Evolutionary conservation across 2,113 vertebrate genomes (phyloP).

Genomic region (Sinocyclocheilus rhinocerous): DNA sequence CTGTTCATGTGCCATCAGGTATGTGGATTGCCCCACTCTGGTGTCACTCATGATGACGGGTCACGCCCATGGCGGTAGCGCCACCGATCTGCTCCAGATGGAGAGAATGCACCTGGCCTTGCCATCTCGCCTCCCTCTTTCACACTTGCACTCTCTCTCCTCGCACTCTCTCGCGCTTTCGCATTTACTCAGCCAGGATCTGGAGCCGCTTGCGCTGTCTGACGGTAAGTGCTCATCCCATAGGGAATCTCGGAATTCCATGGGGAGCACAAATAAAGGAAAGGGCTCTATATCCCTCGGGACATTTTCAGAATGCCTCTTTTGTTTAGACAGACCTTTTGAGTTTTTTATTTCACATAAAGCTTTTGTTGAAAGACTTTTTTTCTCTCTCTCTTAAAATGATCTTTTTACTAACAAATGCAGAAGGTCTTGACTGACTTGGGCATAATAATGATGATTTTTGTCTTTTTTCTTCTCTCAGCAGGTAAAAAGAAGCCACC

Average conservation of each 20-base stretch:
- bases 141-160: neutral
- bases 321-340: neutral
- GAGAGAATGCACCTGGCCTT: slow-evolving; percentile 56
- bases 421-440: too few relatives aligned
- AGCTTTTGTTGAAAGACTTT: neutral
- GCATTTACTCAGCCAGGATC: slow-evolving; percentile 59
- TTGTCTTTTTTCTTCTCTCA: slow-evolving; percentile 53
- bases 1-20: neutral
- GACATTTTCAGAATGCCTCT: slow-evolving; percentile 2
- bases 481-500: slow-evolving; percentile 88
- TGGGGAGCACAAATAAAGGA: slow-evolving; percentile 14
- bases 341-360: neutral
- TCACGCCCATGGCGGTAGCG: slow-evolving; percentile 25
- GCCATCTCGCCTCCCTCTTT: slow-evolving; percentile 34
- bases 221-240: slow-evolving; percentile 51
- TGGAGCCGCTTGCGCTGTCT: slow-evolving; percentile 61
- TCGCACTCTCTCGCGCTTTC: neutral
- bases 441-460: neutral
- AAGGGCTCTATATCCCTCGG: neutral
- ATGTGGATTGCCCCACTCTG: neutral
- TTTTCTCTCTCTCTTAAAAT: neutral
- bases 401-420: neutral
- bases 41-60: slow-evolving; percentile 6
- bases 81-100: slow-evolving; percentile 43
- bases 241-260: neutral